Percentiles rank a stretch among this genome's conserved stretches.
Evolutionary conservation across 2,113 vertebrate species (phyloP).

Genomic region (Aphyosemion australe): DNA sequence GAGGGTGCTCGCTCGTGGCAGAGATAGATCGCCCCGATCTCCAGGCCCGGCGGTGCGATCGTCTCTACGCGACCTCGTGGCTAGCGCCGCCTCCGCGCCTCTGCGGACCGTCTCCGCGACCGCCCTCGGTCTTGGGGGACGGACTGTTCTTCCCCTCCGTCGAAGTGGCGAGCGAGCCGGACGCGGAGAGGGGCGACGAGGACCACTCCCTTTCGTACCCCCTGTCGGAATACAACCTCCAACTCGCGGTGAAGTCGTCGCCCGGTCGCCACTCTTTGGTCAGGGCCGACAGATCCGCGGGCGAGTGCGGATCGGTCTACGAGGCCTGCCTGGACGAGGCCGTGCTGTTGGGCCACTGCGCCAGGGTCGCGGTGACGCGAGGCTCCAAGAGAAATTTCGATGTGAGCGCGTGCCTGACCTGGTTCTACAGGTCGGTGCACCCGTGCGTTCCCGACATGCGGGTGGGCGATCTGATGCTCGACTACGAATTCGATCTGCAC

Average conservation of each 20-base stretch:
- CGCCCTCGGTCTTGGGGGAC: too few relatives aligned
- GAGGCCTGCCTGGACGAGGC: conserved; percentile 21
- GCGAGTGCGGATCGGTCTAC: not conserved
- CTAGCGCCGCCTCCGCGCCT: too few relatives aligned
- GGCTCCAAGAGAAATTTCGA: conserved; percentile 1
- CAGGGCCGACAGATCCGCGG: not conserved
- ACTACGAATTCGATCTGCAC: conserved; percentile 14
- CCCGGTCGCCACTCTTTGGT: too few relatives aligned
- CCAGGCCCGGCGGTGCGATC: too few relatives aligned
- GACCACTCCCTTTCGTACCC: not conserved
- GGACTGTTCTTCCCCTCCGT: too few relatives aligned
- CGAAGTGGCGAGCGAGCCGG: too few relatives aligned
- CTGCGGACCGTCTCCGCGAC: too few relatives aligned
- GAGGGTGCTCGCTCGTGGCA: too few relatives aligned
- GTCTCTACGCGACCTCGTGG: too few relatives aligned
- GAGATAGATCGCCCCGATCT: too few relatives aligned
- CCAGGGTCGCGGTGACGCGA: not conserved
- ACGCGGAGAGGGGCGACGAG: too few relatives aligned
- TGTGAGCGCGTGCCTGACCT: conserved; percentile 11
- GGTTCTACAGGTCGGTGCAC: conserved; percentile 12
- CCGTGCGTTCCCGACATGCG: conserved; percentile 6
- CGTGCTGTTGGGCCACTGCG: conserved; percentile 17
- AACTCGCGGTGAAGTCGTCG: too few relatives aligned
- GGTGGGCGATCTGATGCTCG: conserved; percentile 1
- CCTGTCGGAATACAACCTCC: not conserved